These are phyloP conservation scores for Apostichopus japonicus DNA, from an alignment of 35 echinoderm and acorn worm species.

Conservation along the genomic window DNA sequence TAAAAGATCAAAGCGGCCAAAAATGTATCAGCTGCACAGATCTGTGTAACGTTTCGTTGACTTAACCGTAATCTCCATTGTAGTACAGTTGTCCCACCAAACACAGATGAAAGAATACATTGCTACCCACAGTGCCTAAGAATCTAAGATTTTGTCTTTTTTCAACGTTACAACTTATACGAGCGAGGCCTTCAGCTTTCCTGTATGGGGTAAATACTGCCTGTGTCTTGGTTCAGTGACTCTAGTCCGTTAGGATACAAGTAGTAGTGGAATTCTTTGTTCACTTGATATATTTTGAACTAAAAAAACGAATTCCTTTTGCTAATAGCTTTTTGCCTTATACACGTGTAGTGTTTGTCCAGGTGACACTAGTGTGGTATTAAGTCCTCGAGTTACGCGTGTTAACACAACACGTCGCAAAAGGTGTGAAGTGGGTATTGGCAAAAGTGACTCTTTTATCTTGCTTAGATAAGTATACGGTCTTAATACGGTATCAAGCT, in stretches of 20 bases:
- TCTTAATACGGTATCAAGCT: neutral
- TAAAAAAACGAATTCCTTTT: neutral
- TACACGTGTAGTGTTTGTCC: constrained; percentile 22
- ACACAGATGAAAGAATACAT: constrained; percentile 19
- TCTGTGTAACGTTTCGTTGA: constrained; percentile 23
- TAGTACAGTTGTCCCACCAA: constrained; percentile 9
- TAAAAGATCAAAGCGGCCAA: constrained; percentile 33
- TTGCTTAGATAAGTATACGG: neutral
- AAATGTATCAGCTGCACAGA: constrained; percentile 15
- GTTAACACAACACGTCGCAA: constrained; percentile 1
- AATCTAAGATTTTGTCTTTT: constrained; percentile 1
- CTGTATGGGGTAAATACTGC: neutral
- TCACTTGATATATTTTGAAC: neutral
- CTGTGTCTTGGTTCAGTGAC: constrained; percentile 6
- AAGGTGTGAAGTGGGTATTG: constrained; percentile 24
- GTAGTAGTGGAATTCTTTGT: neutral
- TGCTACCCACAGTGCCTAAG: neutral
- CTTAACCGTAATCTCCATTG: constrained; percentile 39
- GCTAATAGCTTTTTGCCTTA: neutral
- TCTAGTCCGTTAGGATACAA: neutral
- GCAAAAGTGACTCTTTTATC: neutral
- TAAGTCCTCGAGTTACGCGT: constrained; percentile 11
- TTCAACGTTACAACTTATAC: neutral
- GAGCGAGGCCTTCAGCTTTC: neutral
- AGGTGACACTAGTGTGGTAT: neutral